Evolutionary conservation across 1,140 invertebrate species (phyloP), one percentile per base, ranked within the genome.

Genomic region (Mizuhopecten yessoensis): DNA sequence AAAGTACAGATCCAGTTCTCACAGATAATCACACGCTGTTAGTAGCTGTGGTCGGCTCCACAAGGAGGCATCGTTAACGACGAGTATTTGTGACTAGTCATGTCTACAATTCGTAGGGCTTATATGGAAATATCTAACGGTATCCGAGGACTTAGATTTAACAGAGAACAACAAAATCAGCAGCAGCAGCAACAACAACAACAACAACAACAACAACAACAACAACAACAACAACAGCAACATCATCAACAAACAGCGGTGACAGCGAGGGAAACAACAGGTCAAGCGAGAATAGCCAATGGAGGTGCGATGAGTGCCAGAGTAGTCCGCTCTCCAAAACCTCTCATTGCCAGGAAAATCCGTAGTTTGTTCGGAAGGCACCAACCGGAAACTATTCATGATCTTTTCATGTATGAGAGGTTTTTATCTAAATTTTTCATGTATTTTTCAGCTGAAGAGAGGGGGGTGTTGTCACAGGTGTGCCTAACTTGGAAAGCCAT

Each of bases 401-500:
- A 98, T 93, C 97, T 99, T 91, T 97, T 98, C 94, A 96, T 97
- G 92, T 98, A 99, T 95, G 98, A 99, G 91, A 97, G 97, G 91
- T 99, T 99, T 96, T 97, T 99, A 15, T 97, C 97, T 34, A 97
- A 97, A 92, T 98, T 99, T 97, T 99, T 99, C 97, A 97, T 98
- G 23, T 99, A 98, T 95, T 99, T 99, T 95, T 98, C 97, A 86
- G 97, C 98, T 0, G 97, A 97, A 86, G 98, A 99, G 93, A 97
- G 98, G 91, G 97, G 98, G 86, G 96, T 97, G 10, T 97, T 99
- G 92, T 98, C 98, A 29, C 96, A 96, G 94, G 98, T 98, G 45
- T 99, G 98, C 96, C 97, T 97, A 91, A 97, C 97, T 95, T 99
- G 98, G 98, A 97, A 98, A 90, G 98, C 98, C 94, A 97, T 98